Conservation (phyloP, 2,888 invertebrate species). For the Dichetophora obliterata region DNA sequence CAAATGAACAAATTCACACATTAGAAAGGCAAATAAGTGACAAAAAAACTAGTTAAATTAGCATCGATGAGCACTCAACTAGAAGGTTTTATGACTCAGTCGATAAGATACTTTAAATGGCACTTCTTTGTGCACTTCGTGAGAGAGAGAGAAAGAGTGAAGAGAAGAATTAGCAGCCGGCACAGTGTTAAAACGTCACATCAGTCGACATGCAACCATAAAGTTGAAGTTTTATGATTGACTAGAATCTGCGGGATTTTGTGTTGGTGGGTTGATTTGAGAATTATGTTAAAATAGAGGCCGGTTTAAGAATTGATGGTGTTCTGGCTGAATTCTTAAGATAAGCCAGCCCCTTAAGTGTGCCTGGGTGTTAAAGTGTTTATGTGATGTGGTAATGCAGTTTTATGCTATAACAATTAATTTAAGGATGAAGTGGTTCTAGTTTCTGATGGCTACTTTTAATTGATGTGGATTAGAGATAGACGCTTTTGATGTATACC, state of each 20-base stretch:
- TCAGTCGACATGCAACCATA: neutral
- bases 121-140: neutral
- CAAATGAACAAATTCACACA: slow-evolving; percentile 34
- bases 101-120: neutral
- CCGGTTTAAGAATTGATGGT: neutral
- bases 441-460: no score
- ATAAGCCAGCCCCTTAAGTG: neutral
- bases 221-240: slow-evolving; percentile 15
- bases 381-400: neutral
- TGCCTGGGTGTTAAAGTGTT: neutral
- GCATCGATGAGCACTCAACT: slow-evolving; percentile 16
- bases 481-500: no score
- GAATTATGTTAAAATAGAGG: neutral
- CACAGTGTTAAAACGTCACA: neutral
- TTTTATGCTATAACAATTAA: neutral
- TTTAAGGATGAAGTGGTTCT: neutral
- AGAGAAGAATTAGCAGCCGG: no score
- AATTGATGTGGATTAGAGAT: no score
- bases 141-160: neutral
- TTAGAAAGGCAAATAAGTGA: neutral
- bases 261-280: slow-evolving; percentile 6
- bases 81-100: slow-evolving; percentile 9
- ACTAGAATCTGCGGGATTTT: neutral
- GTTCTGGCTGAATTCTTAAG: neutral
- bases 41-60: neutral